Evolutionary conservation across 2,113 vertebrate species (phyloP), one percentile per base, ranked within the genome.

Genomic region (Tenebrosternarchus preto): DNA sequence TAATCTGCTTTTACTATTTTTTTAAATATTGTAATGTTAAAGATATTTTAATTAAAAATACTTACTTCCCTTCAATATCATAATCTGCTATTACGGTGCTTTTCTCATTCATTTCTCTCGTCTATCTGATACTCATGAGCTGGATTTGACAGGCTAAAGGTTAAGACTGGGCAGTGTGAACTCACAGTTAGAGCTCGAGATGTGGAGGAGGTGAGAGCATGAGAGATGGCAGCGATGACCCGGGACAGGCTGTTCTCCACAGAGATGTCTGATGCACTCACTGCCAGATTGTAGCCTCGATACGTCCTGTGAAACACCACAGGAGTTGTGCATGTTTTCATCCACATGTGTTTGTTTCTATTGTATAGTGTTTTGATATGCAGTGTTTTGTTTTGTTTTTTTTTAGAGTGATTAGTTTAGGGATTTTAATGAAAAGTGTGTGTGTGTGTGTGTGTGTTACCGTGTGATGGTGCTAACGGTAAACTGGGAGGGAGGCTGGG

Each of bases 191-290:
- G 92, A 0, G 96, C 95, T 82, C 94, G 92, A 1, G 96, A 96
- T 83, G 95, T 95, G n/a, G 98, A 97, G 0, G 95, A 94, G 72
- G 95, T 93, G 57, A 99, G 80, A 0, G 95, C 94, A 0, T 96
- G 96, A 33, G 95, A 96, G 85, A 99, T 89, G 0, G 94, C 95
- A 0, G 95, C 93, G 56, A 97, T 88, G 29, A 99, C 95, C 70
- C 96, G 93, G 1, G 98, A 99, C 60, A 99, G 91, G 85, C 96
- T 99, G 88, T 98, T 99, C 84, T 99, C 98, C 87, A 98, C 64
- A 8, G 95, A 97, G 81, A 96, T 89, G 25, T 99, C 97, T 8
- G 96, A 92, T 67, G 95, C 90, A 39, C 88, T 78, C 55, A 91
- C 95, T 7, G 95, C 89, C 63, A 97, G 87, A 84, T 83, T 98